Conservation (phyloP, 2,797 vertebrate species). For the Echeneis naucrates region DNA sequence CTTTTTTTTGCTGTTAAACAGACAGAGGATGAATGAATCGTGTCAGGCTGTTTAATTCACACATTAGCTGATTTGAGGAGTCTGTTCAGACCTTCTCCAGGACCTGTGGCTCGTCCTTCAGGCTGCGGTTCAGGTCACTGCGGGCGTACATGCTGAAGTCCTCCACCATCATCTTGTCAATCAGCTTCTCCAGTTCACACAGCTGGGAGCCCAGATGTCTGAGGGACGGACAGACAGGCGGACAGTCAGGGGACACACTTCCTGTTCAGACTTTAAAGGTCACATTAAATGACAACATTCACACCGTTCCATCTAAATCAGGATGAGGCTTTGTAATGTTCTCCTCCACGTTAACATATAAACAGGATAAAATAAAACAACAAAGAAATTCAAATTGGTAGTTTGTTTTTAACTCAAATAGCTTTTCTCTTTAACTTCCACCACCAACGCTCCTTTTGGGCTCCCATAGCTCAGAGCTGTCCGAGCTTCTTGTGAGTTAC, state of each 20-base stretch:
- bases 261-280: not conserved
- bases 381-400: too few relatives aligned
- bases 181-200: constrained; percentile 98
- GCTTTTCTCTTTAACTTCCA: too few relatives aligned
- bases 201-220: constrained; percentile 98
- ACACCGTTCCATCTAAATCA: not conserved
- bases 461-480: too few relatives aligned
- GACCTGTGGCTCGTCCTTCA: constrained; percentile 92
- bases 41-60: not conserved
- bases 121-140: constrained; percentile 91
- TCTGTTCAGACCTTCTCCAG: constrained; percentile 91
- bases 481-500: too few relatives aligned
- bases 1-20: not conserved
- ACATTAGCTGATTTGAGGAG: not conserved
- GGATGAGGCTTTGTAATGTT: too few relatives aligned
- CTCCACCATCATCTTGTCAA: constrained; percentile 99
- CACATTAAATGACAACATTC: not conserved
- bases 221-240: constrained; percentile 14
- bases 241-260: not conserved
- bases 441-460: too few relatives aligned
- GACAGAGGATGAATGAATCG: too few relatives aligned
- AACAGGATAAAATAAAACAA: too few relatives aligned
- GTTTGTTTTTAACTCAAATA: too few relatives aligned
- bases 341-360: too few relatives aligned
- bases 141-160: constrained; percentile 95